phyloP scores from a whole-genome alignment of 2,888 invertebrate species.

The Malacosoma neustria region DNA sequence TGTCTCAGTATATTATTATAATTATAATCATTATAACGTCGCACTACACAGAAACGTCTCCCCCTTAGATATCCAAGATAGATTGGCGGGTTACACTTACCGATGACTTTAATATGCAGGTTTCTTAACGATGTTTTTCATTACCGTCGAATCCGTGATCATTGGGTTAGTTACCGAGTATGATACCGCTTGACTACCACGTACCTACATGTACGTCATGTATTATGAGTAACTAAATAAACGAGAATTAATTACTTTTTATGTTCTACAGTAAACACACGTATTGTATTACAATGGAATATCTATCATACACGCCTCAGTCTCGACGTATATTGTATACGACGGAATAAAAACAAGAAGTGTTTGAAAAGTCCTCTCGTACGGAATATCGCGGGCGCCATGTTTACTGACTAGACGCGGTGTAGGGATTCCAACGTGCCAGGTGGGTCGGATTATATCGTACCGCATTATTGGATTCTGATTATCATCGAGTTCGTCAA shows the following conservation, averaged over 20 bases:
- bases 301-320: conserved; percentile 20
- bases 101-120: too few species aligned
- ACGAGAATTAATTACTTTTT: conserved; percentile 31
- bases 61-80: too few species aligned
- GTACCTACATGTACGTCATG: too few species aligned
- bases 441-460: not conserved
- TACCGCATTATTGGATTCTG: not conserved
- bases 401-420: not conserved
- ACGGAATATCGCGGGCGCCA: conserved; percentile 24
- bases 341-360: conserved; percentile 28
- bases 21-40: too few species aligned
- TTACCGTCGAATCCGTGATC: too few species aligned
- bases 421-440: not conserved
- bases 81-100: too few species aligned
- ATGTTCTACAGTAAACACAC: conserved; percentile 31
- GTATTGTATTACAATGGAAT: conserved; percentile 33
- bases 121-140: too few species aligned
- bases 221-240: conserved; percentile 41
- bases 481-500: not conserved
- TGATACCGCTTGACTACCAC: too few species aligned
- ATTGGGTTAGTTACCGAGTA: too few species aligned
- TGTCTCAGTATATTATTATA: too few species aligned
- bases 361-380: conserved; percentile 27
- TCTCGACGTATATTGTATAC: conserved; percentile 16
- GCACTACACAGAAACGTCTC: too few species aligned